Base-by-base conservation (phyloP, 2,113 vertebrate species). In the Bambusicola thoracicus region DNA sequence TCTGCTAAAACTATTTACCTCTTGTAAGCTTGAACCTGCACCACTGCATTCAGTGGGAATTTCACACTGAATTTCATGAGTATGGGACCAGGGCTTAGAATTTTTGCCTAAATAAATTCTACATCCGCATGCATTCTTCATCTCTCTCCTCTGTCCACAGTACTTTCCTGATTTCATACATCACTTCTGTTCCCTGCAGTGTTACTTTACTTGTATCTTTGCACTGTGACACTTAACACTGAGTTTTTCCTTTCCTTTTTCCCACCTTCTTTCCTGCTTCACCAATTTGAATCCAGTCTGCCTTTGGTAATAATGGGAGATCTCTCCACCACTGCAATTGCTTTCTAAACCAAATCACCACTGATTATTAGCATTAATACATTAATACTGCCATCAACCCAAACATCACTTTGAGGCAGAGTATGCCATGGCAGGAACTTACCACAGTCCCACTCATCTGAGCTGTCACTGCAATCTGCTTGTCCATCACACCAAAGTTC, bases 401-500 rank as follows among this genome's bases (percentile, higher is more conserved):
- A 55, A 70, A 51, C 22, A 74, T 8, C 67, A 20, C 14, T 61
- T 29, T 11, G 18, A 81, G 41, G 40, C 72, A 87, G 30, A 66
- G n/a, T 2, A 2, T 7, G 13, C 16, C 46, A 38, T 0, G 2
- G 38, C 7, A 4, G 58, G 48, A 78, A 93, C 98, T 98, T 94
- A 99, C 99, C 99, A 43, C 99, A 99, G 95, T 98, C 95, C 99
- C 99, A 99, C 69, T 99, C 99, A 25, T 99, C 99, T 0, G 99
- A 99, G 93, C 98, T 98, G 97, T 99, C 99, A 0, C 97, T 93
- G 40, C 99, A 99, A 96, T 99, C 98, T 12, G 97, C 97, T 73
- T 46, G 93, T 0, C 99, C 99, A 8, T 99, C 98, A 46, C 99
- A 99, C 99, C 99, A 99, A 69, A 97, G 94, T 3, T 98, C 98